Evolutionary conservation across 2,888 invertebrate species (phyloP).

Genomic region (Zelleria hepariella): DNA sequence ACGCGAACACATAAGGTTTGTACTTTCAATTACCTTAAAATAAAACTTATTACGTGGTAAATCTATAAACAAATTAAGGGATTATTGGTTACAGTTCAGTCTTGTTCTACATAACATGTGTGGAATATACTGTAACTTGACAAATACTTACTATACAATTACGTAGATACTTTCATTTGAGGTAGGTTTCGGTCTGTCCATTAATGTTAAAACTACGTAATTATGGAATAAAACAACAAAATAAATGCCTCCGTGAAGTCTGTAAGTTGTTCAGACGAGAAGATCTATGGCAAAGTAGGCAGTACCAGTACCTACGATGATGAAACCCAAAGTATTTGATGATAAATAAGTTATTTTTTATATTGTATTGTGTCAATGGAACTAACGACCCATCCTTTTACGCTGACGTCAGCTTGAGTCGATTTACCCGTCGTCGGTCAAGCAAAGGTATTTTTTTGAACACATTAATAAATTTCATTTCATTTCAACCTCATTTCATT

Average conservation of each 20-base stretch:
- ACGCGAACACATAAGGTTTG: conserved; percentile 64
- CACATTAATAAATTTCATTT: too few relatives aligned
- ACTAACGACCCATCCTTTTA: too few relatives aligned
- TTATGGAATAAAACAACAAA: neutral
- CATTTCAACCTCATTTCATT: too few relatives aligned
- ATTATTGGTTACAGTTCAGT: conserved; percentile 44
- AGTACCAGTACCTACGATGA: too few relatives aligned
- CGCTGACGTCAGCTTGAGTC: too few relatives aligned
- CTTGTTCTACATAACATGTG: conserved; percentile 54
- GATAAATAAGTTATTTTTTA: too few relatives aligned
- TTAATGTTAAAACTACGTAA: neutral
- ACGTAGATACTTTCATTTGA: neutral
- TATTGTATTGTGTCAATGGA: too few relatives aligned
- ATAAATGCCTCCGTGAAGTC: conserved; percentile 15
- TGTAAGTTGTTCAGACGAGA: conserved; percentile 2
- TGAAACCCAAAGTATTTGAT: too few relatives aligned
- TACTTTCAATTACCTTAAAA: conserved; percentile 28
- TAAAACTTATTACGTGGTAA: neutral
- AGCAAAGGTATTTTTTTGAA: too few relatives aligned
- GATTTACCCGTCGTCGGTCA: too few relatives aligned
- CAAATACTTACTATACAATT: neutral
- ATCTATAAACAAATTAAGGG: conserved; percentile 4
- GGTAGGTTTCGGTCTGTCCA: neutral
- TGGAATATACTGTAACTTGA: conserved; percentile 14
- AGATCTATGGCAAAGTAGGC: too few relatives aligned